phyloP scores from a whole-genome alignment of 92 coral and sea anemone genomes.

The Paramuricea clavata region DNA sequence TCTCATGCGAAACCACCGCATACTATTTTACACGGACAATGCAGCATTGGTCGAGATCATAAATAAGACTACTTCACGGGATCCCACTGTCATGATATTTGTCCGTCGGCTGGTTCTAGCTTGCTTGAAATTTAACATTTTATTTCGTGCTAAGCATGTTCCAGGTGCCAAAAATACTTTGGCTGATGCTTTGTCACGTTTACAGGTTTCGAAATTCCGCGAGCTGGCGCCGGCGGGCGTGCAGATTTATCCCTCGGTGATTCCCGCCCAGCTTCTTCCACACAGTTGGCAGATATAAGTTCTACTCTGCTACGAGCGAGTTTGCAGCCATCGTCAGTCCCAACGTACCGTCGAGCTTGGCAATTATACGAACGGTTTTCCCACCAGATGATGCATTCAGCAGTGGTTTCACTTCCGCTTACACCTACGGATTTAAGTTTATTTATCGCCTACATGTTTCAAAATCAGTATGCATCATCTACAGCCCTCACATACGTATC shows the following conservation, averaged over 20 bases:
- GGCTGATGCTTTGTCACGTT: conserved; percentile 18
- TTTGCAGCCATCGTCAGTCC: conserved; percentile 45
- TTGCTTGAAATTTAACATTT: neutral
- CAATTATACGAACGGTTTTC: conserved; percentile 36
- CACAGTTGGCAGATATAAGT: neutral
- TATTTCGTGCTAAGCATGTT: neutral
- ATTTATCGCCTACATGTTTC: conserved; percentile 65
- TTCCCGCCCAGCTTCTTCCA: neutral
- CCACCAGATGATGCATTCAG: neutral
- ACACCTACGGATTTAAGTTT: conserved; percentile 54
- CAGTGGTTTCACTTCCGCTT: conserved; percentile 28
- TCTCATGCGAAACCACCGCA: conserved; percentile 35
- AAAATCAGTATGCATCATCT: conserved; percentile 59
- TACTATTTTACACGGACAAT: conserved; percentile 61
- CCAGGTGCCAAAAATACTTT: neutral
- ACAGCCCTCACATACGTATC: conserved; percentile 64
- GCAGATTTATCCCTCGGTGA: neutral
- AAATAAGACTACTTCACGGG: conserved; percentile 10
- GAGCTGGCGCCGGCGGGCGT: neutral
- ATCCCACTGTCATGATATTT: conserved; percentile 33
- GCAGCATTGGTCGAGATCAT: neutral
- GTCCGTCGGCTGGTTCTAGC: conserved; percentile 20
- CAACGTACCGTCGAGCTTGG: conserved; percentile 37
- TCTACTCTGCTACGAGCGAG: neutral
- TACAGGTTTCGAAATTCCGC: conserved; percentile 3